Percentiles rank a stretch among this genome's conserved stretches.
Conservation (phyloP, 2,113 vertebrate species). For the Phaethornis superciliosus region DNA sequence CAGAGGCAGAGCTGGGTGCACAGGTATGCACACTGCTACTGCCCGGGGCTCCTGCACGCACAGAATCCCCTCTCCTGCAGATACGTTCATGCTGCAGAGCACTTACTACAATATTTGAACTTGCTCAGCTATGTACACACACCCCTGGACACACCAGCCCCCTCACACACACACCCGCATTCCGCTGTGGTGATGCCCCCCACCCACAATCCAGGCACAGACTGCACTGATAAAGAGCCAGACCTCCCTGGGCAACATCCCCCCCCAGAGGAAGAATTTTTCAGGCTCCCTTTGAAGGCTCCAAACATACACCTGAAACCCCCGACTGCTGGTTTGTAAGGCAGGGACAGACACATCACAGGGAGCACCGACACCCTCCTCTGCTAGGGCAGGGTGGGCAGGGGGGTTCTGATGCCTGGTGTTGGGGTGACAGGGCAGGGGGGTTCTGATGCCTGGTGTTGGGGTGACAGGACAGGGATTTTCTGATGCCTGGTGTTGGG, state of each 20-base stretch:
- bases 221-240: neutral
- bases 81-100: fast-evolving
- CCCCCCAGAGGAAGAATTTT: neutral
- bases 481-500: too few relatives aligned
- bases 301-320: neutral
- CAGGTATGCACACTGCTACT: too few relatives aligned
- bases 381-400: fast-evolving
- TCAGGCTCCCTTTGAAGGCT: neutral
- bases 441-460: too few relatives aligned
- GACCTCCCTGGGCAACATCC: neutral
- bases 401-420: too few relatives aligned
- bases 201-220: neutral
- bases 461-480: too few relatives aligned
- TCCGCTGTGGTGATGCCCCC: neutral
- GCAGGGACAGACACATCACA: neutral
- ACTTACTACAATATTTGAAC: fast-evolving
- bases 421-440: too few relatives aligned
- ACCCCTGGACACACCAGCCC: neutral
- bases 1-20: fast-evolving
- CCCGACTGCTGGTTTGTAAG: neutral
- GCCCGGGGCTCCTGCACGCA: fast-evolving
- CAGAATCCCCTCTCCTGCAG: neutral
- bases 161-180: neutral
- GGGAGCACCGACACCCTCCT: neutral
- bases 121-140: neutral